Evolutionary conservation across 2,888 invertebrate genomes (phyloP).

Genomic region (Drosophila algonquin): DNA sequence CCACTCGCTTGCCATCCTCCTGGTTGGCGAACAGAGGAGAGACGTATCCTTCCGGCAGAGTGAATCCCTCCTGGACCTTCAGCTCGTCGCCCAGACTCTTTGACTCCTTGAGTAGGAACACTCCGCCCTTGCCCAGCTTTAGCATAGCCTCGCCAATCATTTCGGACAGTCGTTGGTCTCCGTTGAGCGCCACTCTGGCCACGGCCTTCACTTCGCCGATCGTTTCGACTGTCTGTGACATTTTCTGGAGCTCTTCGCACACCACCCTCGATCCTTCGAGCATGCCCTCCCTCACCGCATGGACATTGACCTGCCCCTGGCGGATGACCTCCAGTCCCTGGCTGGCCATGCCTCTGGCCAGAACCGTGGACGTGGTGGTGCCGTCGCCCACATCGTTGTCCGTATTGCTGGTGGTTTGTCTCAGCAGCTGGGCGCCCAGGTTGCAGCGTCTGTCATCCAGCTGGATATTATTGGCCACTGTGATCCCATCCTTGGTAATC

Average conservation of each 20-base stretch:
- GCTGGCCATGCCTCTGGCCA: constrained; percentile 98
- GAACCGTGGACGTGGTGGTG: constrained; percentile 98
- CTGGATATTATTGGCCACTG: constrained; percentile 98
- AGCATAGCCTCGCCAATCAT: constrained; percentile 98
- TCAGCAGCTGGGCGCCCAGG: constrained; percentile 98
- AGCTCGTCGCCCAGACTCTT: constrained; percentile 97
- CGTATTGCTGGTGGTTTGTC: constrained; percentile 99
- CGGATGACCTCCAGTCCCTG: constrained; percentile 99
- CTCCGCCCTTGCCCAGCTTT: constrained; percentile 97
- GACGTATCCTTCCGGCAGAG: constrained; percentile 99
- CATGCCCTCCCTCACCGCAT: constrained; percentile 96
- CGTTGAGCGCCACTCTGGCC: constrained; percentile 99
- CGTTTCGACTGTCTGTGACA: constrained; percentile 98
- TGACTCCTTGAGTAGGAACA: constrained; percentile 99
- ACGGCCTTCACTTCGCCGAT: constrained; percentile 99
- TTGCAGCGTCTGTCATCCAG: constrained; percentile 99
- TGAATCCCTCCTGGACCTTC: constrained; percentile 98
- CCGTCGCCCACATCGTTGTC: constrained; percentile 99
- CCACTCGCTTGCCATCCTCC: constrained; percentile 96
- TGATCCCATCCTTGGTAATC: constrained; percentile 99
- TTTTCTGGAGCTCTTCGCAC: constrained; percentile 92
- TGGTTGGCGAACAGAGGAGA: constrained; percentile 99
- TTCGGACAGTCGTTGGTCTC: constrained; percentile 94
- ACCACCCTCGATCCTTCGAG: constrained; percentile 97
- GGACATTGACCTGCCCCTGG: constrained; percentile 95